These are phyloP conservation scores for Cryptoleucopteryx plumbea DNA, from an alignment of 2,113 vertebrate species.

Conservation along the genomic window DNA sequence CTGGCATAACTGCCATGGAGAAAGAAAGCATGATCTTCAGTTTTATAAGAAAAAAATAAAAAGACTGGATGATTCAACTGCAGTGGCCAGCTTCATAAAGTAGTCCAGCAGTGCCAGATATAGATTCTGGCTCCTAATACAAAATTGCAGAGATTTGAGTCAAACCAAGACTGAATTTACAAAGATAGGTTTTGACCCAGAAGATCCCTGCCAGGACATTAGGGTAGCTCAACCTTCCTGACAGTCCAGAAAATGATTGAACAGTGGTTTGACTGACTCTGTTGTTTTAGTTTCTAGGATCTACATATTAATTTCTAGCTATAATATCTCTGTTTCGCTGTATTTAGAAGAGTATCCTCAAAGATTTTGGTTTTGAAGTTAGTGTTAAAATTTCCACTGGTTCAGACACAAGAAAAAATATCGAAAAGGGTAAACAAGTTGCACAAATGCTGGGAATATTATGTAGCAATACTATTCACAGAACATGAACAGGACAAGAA, in stretches of 20 bases:
- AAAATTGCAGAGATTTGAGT: not conserved
- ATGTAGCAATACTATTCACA: not conserved
- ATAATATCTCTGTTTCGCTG: not conserved
- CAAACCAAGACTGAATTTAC: not conserved
- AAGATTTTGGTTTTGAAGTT: not conserved
- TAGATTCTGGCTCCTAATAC: not conserved
- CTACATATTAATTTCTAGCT: not conserved
- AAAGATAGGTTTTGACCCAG: not conserved
- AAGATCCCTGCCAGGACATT: not conserved
- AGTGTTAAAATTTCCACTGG: not conserved
- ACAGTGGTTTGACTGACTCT: not conserved
- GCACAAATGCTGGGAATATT: not conserved
- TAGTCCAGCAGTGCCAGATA: not conserved
- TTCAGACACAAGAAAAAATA: not conserved
- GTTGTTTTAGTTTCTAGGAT: not conserved
- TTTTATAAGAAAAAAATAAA: not conserved
- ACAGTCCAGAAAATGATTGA: not conserved
- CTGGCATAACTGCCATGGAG: not conserved
- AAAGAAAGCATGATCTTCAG: not conserved
- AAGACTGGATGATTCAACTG: not conserved
- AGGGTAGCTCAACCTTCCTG: not conserved
- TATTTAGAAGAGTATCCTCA: not conserved
- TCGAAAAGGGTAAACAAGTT: not conserved
- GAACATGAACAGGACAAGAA: not conserved
- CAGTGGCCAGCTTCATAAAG: not conserved